A percentile compares a stretch with the other conserved stretches of the same genome.
These are phyloP conservation scores for Microcaecilia unicolor DNA, from an alignment of 2,797 vertebrate species.

Conservation along the genomic window DNA sequence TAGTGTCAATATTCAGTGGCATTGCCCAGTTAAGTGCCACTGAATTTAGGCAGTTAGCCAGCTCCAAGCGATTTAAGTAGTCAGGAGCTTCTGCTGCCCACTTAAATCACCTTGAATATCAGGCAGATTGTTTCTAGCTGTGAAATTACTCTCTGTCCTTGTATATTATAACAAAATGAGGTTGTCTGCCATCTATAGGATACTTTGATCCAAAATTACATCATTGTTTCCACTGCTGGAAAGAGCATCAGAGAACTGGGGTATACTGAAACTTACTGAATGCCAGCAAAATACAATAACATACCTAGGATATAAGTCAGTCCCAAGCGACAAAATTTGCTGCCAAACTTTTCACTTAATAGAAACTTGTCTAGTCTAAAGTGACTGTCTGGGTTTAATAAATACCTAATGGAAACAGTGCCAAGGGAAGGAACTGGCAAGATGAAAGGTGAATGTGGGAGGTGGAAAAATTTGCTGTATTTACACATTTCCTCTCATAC, in stretches of 20 bases:
- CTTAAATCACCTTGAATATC: no score
- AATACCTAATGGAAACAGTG: conserved; percentile 58
- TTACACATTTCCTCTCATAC: conserved; percentile 58
- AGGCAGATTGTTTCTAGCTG: no score
- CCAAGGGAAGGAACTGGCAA: conserved; percentile 63
- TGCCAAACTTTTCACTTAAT: conserved; percentile 69
- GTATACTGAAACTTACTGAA: conserved; percentile 55
- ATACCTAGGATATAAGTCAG: conserved; percentile 65
- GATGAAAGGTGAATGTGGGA: conserved; percentile 58
- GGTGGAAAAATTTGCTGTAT: conserved; percentile 52
- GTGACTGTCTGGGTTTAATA: conserved; percentile 63
- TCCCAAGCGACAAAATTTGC: conserved; percentile 57
- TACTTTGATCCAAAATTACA: conserved; percentile 60
- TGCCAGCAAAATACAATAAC: conserved; percentile 63
- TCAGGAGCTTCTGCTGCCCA: no score
- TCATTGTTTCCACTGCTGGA: conserved; percentile 70
- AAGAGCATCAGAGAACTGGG: conserved; percentile 63
- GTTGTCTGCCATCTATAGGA: conserved; percentile 45
- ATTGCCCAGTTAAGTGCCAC: no score
- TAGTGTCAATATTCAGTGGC: no score
- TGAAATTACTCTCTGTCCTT: conserved; percentile 27
- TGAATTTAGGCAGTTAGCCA: no score
- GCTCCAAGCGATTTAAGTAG: no score
- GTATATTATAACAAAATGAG: conserved; percentile 41
- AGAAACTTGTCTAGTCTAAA: conserved; percentile 55